These are phyloP conservation scores for Toxotes lorentzi DNA, from an alignment of 2,797 vertebrate species.

Conservation along the genomic window DNA sequence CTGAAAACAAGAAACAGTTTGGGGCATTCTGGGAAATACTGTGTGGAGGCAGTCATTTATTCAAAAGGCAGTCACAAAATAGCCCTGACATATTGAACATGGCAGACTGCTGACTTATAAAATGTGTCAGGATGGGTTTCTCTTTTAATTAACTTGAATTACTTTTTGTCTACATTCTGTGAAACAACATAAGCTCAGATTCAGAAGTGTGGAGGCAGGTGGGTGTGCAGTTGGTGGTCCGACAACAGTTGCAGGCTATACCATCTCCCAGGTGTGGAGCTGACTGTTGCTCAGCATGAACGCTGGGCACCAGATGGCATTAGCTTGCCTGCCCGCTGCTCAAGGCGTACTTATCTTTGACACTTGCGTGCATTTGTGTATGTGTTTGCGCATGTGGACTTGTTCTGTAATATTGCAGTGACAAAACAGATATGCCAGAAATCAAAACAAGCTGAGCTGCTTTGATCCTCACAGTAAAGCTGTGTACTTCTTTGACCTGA, in stretches of 20 bases:
- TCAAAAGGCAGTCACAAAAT: constrained; percentile 1
- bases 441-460: constrained; percentile 52
- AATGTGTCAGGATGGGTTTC: constrained; percentile 1
- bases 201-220: constrained; percentile 67
- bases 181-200: constrained; percentile 7
- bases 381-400: constrained; percentile 24
- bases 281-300: constrained; percentile 71
- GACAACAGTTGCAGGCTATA: constrained; percentile 69
- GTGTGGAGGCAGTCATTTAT: not conserved
- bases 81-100: not conserved
- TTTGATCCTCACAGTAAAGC: constrained; percentile 44
- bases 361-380: constrained; percentile 34
- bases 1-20: constrained; percentile 6
- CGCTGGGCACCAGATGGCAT: constrained; percentile 77
- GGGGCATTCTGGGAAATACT: not conserved
- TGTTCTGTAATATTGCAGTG: constrained; percentile 34
- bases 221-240: constrained; percentile 75
- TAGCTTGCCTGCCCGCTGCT: constrained; percentile 54
- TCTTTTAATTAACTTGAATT: constrained; percentile 20
- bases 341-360: constrained; percentile 56
- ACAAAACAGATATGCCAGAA: constrained; percentile 34
- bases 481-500: constrained; percentile 34
- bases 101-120: not conserved
- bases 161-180: constrained; percentile 6
- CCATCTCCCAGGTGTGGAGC: constrained; percentile 76